Evolutionary conservation across 2,113 vertebrate genomes (phyloP).

Genomic region (Seriola dumerili): DNA sequence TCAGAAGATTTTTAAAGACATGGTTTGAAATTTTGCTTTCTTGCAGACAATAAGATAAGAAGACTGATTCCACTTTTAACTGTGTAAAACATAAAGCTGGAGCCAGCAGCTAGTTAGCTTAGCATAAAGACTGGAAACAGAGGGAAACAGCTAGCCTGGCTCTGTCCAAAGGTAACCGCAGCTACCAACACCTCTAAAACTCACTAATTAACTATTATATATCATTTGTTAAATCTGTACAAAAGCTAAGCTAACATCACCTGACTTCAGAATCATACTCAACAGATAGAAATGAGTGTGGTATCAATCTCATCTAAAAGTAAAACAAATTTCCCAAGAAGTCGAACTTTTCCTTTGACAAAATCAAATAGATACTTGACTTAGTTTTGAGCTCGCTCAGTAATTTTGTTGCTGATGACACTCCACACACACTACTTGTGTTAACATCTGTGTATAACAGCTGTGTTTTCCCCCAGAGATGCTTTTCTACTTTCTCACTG

Average conservation of each 20-base stretch:
- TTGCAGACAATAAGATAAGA: neutral
- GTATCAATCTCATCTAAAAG: neutral
- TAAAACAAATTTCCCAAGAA: neutral
- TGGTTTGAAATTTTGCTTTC: neutral
- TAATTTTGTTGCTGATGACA: neutral
- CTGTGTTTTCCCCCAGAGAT: slow-evolving; percentile 13
- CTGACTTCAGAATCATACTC: neutral
- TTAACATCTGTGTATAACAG: neutral
- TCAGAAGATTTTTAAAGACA: neutral
- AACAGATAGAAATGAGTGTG: neutral
- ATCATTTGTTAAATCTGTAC: neutral
- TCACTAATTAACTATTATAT: neutral
- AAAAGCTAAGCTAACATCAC: neutral
- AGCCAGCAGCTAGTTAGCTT: neutral
- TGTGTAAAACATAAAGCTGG: neutral
- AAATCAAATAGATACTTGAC: neutral
- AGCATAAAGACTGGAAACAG: neutral
- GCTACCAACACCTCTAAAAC: neutral
- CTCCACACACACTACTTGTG: neutral
- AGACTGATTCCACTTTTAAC: neutral
- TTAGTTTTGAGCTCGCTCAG: slow-evolving; percentile 4
- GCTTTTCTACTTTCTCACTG: slow-evolving; percentile 6
- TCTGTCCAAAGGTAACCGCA: neutral
- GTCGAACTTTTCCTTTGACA: neutral
- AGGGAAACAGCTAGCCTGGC: neutral